These are phyloP conservation scores for Pseudopipra pipra DNA, from an alignment of 2,113 vertebrate genomes.

Conservation along the genomic window DNA sequence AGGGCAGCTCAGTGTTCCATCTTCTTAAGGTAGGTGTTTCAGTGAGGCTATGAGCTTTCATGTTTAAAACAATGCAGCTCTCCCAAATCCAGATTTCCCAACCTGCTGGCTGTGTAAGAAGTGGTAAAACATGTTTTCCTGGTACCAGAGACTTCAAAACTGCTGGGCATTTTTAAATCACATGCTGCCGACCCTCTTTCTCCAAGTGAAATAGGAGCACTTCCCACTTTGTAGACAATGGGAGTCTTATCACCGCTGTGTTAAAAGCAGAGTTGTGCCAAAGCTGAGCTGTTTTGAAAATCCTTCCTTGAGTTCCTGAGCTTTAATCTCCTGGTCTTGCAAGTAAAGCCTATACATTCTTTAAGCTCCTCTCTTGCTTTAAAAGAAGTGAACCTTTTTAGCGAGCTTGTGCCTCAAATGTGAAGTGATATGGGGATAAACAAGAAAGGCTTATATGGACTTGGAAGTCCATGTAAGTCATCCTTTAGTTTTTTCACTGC, in stretches of 20 bases:
- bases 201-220: not conserved
- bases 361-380: not conserved
- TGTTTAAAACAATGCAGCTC: not conserved
- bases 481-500: not conserved
- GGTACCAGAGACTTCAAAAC: not conserved
- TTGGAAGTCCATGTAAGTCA: not conserved
- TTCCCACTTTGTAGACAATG: constrained; percentile 13
- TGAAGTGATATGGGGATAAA: not conserved
- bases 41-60: not conserved
- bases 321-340: constrained; percentile 15
- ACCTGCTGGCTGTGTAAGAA: not conserved
- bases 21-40: not conserved
- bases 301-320: not conserved
- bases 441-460: not conserved
- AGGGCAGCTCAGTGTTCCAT: not conserved
- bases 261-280: constrained; percentile 18
- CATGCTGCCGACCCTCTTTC: not conserved
- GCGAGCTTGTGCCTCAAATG: not conserved
- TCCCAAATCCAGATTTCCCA: not conserved
- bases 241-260: not conserved
- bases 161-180: not conserved
- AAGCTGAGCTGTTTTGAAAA: constrained; percentile 30
- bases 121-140: not conserved
- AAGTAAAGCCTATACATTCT: not conserved
- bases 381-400: not conserved